These are phyloP conservation scores for Alauda arvensis DNA, from an alignment of 2,797 vertebrate species.

Conservation along the genomic window DNA sequence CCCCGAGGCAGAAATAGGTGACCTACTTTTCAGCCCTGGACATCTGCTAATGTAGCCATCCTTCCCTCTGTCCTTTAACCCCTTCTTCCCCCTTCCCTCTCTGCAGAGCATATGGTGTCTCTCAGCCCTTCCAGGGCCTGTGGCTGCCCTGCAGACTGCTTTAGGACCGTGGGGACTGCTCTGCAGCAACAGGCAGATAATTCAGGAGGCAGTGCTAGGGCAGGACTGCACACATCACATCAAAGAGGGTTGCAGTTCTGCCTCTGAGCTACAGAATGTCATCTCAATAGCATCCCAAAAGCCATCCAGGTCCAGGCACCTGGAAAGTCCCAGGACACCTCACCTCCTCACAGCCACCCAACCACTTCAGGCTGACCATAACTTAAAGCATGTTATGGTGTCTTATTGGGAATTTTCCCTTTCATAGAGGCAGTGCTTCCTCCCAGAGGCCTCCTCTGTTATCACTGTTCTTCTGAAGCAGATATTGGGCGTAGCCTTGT, in stretches of 20 bases:
- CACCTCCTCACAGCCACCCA: not conserved
- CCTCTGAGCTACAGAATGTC: not conserved
- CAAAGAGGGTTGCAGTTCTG: not conserved
- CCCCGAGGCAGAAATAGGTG: slow-evolving; percentile 44
- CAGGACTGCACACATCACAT: accelerated
- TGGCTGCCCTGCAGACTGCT: not conserved
- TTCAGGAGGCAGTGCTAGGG: not conserved
- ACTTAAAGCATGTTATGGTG: not conserved
- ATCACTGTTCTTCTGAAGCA: not conserved
- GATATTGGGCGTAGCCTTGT: not conserved
- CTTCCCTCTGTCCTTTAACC: slow-evolving; percentile 33
- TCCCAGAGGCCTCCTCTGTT: not conserved
- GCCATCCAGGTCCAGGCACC: not conserved
- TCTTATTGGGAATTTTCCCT: not conserved
- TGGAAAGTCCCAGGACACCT: not conserved
- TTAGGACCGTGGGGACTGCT: not conserved
- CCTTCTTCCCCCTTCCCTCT: not conserved
- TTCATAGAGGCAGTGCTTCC: not conserved
- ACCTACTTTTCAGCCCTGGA: slow-evolving; percentile 61
- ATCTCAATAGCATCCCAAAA: not conserved
- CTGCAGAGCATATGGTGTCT: not conserved
- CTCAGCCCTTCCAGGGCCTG: not conserved
- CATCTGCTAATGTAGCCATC: slow-evolving; percentile 31
- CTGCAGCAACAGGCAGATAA: not conserved
- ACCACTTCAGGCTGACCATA: not conserved